Evolutionary conservation across 2,888 invertebrate species (phyloP).

Genomic region (Lymantria dispar): DNA sequence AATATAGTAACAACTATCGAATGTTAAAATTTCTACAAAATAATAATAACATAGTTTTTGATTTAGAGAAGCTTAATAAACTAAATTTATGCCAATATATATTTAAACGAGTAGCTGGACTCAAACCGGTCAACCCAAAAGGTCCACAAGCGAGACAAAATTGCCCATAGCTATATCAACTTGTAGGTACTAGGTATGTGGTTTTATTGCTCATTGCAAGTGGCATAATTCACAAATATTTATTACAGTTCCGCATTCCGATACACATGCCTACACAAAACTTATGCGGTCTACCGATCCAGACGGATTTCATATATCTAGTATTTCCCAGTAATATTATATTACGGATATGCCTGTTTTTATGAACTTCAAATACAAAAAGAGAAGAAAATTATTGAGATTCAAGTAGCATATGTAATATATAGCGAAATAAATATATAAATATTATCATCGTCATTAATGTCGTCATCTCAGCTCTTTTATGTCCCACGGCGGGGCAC

Average conservation of each 20-base stretch:
- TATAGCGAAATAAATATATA: too few species aligned
- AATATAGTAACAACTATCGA: too few species aligned
- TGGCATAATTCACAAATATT: slow-evolving; percentile 25
- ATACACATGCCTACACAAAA: slow-evolving; percentile 3
- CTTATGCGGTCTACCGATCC: slow-evolving; percentile 25
- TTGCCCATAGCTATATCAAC: neutral
- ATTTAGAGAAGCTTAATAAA: too few species aligned
- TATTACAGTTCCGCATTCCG: slow-evolving; percentile 37
- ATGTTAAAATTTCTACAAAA: too few species aligned
- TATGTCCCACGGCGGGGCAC: too few species aligned
- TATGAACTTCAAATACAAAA: too few species aligned
- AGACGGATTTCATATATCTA: slow-evolving; percentile 31
- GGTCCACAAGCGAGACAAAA: neutral
- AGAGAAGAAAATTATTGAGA: too few species aligned
- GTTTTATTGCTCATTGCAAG: slow-evolving; percentile 8
- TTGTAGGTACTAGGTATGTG: neutral
- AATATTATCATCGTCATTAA: too few species aligned
- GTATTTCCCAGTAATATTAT: slow-evolving; percentile 18
- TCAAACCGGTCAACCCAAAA: neutral
- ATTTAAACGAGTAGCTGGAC: neutral
- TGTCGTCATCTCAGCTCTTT: too few species aligned
- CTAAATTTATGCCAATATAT: neutral
- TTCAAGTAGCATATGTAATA: too few species aligned
- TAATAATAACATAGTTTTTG: too few species aligned
- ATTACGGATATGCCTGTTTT: neutral